A percentile compares a stretch with the other conserved stretches of the same genome.
These are phyloP conservation scores for Drosophila persimilis DNA, from an alignment of 1,140 invertebrate species.

Conservation along the genomic window DNA sequence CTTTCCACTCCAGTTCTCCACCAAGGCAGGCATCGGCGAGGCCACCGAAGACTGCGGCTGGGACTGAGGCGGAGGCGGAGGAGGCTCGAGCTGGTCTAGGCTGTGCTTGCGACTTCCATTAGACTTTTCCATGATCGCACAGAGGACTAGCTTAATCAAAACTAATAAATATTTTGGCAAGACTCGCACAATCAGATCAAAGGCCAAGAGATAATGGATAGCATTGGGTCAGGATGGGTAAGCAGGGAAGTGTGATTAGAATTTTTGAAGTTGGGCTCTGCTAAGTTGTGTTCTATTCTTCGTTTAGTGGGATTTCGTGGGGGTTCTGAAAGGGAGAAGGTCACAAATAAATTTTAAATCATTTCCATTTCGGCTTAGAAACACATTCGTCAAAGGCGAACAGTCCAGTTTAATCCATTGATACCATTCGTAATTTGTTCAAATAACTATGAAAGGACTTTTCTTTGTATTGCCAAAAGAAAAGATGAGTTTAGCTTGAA, in stretches of 20 bases:
- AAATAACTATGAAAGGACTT: too few species aligned
- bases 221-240: conserved; percentile 36
- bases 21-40: conserved; percentile 23
- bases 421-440: too few species aligned
- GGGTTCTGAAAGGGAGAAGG: conserved; percentile 18
- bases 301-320: conserved; percentile 60
- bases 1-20: conserved; percentile 45
- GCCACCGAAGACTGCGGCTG: conserved; percentile 5
- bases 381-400: too few species aligned
- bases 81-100: conserved; percentile 34
- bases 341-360: background rate
- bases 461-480: too few species aligned
- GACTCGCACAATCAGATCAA: conserved; percentile 48
- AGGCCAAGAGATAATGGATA: conserved; percentile 45
- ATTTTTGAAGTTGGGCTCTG: conserved; percentile 34
- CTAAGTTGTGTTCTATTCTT: conserved; percentile 38
- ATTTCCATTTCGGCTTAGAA: background rate
- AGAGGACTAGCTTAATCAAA: background rate
- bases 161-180: background rate
- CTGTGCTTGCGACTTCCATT: conserved; percentile 57
- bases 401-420: too few species aligned
- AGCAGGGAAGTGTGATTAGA: conserved; percentile 25
- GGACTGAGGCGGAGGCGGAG: conserved; percentile 10
- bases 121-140: conserved; percentile 56
- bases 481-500: background rate